Conservation (phyloP, 2,797 vertebrate genomes). For the Schizothorax lantsangensis region DNA sequence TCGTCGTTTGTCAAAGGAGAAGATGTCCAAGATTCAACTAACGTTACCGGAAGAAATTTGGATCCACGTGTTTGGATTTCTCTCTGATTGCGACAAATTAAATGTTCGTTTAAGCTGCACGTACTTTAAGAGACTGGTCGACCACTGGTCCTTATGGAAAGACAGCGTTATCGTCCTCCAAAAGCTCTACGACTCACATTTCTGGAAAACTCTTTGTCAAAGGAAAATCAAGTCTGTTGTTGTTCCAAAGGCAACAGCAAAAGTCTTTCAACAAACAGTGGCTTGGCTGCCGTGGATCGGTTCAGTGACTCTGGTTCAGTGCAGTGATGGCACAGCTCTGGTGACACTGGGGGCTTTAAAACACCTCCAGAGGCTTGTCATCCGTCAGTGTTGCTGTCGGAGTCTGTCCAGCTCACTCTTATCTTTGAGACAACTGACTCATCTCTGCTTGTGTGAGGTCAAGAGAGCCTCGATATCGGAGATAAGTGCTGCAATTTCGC, state of each 20-base stretch:
- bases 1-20: neutral
- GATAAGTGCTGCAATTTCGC: slow-evolving; percentile 50
- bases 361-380: slow-evolving; percentile 59
- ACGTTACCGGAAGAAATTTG: slow-evolving; percentile 63
- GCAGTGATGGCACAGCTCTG: slow-evolving; percentile 56
- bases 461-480: slow-evolving; percentile 33
- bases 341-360: slow-evolving; percentile 54
- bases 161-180: slow-evolving; percentile 58
- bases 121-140: slow-evolving; percentile 61
- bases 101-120: slow-evolving; percentile 61
- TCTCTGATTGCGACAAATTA: slow-evolving; percentile 59
- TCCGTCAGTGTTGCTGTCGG: slow-evolving; percentile 54
- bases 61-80: slow-evolving; percentile 61
- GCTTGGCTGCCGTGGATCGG: slow-evolving; percentile 58
- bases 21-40: slow-evolving; percentile 52
- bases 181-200: slow-evolving; percentile 54
- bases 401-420: slow-evolving; percentile 53
- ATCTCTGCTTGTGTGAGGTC: slow-evolving; percentile 64
- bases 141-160: slow-evolving; percentile 63
- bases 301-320: slow-evolving; percentile 62
- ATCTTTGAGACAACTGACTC: slow-evolving; percentile 61
- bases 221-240: slow-evolving; percentile 62
- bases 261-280: slow-evolving; percentile 60
- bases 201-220: slow-evolving; percentile 64
- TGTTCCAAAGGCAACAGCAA: slow-evolving; percentile 56